These are phyloP conservation scores for Cynodonichthys magdalenae DNA, from an alignment of 2,797 vertebrate species.

Conservation along the genomic window DNA sequence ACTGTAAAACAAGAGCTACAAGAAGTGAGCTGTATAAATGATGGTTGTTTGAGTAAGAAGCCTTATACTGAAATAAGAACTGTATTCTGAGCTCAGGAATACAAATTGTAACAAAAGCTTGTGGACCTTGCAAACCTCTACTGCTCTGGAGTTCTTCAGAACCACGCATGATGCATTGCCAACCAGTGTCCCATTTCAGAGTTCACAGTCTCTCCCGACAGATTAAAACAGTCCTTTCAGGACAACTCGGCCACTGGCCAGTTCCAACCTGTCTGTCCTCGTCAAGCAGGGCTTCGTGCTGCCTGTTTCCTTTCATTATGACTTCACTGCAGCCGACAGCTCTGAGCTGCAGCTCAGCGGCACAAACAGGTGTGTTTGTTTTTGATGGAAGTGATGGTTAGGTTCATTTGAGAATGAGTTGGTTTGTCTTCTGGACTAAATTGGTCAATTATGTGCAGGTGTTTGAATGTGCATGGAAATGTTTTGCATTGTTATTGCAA, in stretches of 20 bases:
- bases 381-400: background rate
- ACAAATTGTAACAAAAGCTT: background rate
- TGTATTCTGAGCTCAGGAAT: background rate
- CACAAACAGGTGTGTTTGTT: slow-evolving; percentile 34
- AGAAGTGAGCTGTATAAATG: background rate
- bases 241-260: slow-evolving; percentile 18
- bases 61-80: background rate
- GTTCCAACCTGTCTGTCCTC: slow-evolving; percentile 41
- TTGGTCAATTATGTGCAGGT: background rate
- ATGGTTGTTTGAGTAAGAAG: background rate
- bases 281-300: slow-evolving; percentile 40
- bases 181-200: slow-evolving; percentile 16
- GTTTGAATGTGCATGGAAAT: slow-evolving; percentile 9
- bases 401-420: background rate
- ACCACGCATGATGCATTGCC: slow-evolving; percentile 18
- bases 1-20: no score
- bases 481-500: background rate
- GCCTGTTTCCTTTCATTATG: slow-evolving; percentile 50
- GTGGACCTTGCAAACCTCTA: slow-evolving; percentile 7
- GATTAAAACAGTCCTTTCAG: slow-evolving; percentile 48
- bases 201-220: slow-evolving; percentile 29
- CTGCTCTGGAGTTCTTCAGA: slow-evolving; percentile 18
- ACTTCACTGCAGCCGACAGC: slow-evolving; percentile 11
- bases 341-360: slow-evolving; percentile 10
- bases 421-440: background rate